phyloP scores from a whole-genome alignment of 2,888 invertebrate species.

The Alviniconcha strummeri region DNA sequence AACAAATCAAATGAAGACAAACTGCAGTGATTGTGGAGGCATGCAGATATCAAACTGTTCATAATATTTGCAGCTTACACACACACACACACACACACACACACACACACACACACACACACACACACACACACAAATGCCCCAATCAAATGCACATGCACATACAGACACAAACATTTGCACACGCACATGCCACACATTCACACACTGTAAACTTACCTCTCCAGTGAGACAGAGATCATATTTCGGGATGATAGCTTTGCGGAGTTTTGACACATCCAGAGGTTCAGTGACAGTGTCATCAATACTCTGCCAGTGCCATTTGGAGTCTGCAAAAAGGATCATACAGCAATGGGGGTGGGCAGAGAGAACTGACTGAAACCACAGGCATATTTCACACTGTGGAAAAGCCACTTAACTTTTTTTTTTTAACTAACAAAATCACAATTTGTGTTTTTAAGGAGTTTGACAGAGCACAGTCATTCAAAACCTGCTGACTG shows the following conservation, averaged over 20 bases:
- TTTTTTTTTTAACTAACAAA: too few relatives aligned
- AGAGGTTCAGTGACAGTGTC: conserved; percentile 61
- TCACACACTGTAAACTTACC: conserved; percentile 69
- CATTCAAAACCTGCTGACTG: too few relatives aligned
- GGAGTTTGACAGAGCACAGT: too few relatives aligned
- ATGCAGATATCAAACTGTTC: neutral
- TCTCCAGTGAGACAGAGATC: conserved; percentile 98
- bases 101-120: neutral
- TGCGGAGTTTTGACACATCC: conserved; percentile 63
- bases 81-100: neutral
- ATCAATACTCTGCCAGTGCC: conserved; percentile 76
- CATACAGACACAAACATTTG: conserved; percentile 43
- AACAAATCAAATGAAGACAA: neutral
- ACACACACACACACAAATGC: neutral
- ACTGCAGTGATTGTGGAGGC: neutral
- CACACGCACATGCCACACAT: neutral
- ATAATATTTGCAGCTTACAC: neutral
- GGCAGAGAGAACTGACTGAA: neutral
- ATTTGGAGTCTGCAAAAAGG: conserved; percentile 54
- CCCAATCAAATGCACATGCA: conserved; percentile 5
- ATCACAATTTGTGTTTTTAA: too few relatives aligned
- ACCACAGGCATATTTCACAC: neutral
- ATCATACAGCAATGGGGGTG: too few relatives aligned
- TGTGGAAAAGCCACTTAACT: too few relatives aligned
- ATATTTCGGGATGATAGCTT: conserved; percentile 82